phyloP scores from a whole-genome alignment of 2,797 vertebrate species.

The Sebastes alutus region DNA sequence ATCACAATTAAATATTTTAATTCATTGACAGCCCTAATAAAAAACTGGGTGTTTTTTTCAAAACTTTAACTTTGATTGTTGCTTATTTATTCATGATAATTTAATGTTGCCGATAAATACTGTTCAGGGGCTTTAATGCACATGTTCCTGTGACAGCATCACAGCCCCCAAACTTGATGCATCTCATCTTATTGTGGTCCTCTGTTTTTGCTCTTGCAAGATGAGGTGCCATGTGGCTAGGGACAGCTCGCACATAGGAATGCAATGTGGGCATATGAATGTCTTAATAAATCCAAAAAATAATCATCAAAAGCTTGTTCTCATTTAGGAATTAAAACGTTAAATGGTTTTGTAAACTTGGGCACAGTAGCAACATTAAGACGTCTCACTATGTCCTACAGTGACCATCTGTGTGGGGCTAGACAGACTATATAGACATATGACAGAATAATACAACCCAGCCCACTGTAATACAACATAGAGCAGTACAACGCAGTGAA shows the following conservation, averaged over 20 bases:
- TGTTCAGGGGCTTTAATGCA: neutral
- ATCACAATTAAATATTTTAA: accelerated
- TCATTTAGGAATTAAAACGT: neutral
- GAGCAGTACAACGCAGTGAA: constrained; percentile 2
- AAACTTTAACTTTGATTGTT: neutral
- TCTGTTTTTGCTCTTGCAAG: neutral
- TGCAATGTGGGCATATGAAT: neutral
- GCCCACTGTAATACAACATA: neutral
- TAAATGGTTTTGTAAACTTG: neutral
- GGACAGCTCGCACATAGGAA: neutral
- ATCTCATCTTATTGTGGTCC: neutral
- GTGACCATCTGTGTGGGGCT: neutral
- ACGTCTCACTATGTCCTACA: neutral
- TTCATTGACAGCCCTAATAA: too few relatives aligned
- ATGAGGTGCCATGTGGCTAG: neutral
- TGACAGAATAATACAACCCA: neutral
- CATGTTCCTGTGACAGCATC: neutral
- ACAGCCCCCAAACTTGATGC: neutral
- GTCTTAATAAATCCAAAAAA: neutral
- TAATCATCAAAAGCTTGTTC: neutral
- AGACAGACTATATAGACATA: neutral
- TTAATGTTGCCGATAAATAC: neutral
- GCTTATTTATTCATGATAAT: neutral
- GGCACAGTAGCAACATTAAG: neutral
- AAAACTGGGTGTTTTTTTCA: neutral